Conservation (phyloP, 2,113 vertebrate genomes). For the Noctilio leporinus region DNA sequence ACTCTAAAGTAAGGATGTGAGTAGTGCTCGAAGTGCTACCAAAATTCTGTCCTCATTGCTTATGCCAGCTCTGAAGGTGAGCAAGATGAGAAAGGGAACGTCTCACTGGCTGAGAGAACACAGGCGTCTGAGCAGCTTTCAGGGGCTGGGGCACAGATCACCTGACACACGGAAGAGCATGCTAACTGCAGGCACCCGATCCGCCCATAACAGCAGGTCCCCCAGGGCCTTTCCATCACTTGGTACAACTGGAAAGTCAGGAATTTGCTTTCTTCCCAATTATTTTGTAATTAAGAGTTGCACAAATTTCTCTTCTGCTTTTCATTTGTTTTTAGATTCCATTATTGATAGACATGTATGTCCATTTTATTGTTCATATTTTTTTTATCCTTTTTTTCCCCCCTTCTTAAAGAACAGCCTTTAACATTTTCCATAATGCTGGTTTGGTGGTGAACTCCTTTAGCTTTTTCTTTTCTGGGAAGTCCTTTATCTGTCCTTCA, state of each 20-base stretch:
- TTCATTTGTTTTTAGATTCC: no score
- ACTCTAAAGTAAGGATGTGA: not conserved
- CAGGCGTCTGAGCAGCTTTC: not conserved
- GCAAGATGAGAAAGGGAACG: not conserved
- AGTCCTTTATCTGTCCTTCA: no score
- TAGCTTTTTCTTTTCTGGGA: no score
- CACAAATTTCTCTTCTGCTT: not conserved
- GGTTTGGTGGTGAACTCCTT: no score
- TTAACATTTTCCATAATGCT: no score
- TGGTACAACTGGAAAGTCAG: not conserved
- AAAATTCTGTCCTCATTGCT: constrained; percentile 33
- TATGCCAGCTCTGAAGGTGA: constrained; percentile 11
- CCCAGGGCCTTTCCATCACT: not conserved
- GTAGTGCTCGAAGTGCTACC: not conserved
- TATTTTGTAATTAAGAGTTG: constrained; percentile 16
- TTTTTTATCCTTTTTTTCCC: no score
- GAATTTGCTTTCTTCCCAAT: constrained; percentile 28
- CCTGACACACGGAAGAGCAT: not conserved
- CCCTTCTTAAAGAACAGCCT: no score
- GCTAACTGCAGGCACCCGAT: constrained; percentile 19
- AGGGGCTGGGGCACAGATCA: not conserved
- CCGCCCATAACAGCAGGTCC: constrained; percentile 6
- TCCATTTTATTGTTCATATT: no score
- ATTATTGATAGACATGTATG: no score
- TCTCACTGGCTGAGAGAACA: constrained; percentile 26